Evolutionary conservation across 2,888 invertebrate species (phyloP), one percentile per base, ranked within the genome.

Genomic region (Alviniconcha strummeri): DNA sequence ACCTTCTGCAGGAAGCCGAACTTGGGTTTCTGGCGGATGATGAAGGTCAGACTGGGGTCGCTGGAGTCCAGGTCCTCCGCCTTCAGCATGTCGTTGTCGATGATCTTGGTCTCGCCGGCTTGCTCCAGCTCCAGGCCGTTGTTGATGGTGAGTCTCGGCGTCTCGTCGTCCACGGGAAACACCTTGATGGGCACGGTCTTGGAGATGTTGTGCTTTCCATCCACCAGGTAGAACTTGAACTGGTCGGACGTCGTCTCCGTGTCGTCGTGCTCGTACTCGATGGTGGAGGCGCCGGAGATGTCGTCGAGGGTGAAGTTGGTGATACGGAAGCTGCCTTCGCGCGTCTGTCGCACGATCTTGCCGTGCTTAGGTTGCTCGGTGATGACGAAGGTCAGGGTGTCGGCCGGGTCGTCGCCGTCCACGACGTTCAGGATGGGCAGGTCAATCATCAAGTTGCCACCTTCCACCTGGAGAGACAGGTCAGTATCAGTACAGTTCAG

Each of bases 161-260:
- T 92, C 86, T 94, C 94, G 88, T 94, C 94, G 87, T 94, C 93
- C 6, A 93, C 92, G 5, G 94, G 92, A 56, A 93, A 88, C 13
- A 94, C 78, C 67, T 90, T 90, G 77, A 94, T 92, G 15, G 90
- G 89, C 54, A 94, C 88, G 6, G 88, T 90, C 77, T 91, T 91
- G n/a, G 90, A 90, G 11, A 92, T 88, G 75, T 91, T 91, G 84
- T 93, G 92, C 79, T 86, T 88, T 0, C 93, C 93, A 85, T 93
- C 93, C 3, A 92, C 90, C 15, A 93, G 87, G 36, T 89, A 86
- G 83, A 94, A 89, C 82, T 91, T 91, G 85, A 94, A 92, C 15
- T 88, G 87, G 84, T 94, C 94, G 15, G 89, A 82, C 0, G 86
- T 89, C 4, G 93, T 93, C 86, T 94, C 94, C 11, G 92, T 91